Evolutionary conservation across 2,797 vertebrate genomes (phyloP), one percentile per base, ranked within the genome.

Genomic region (Gorsachius magnificus): DNA sequence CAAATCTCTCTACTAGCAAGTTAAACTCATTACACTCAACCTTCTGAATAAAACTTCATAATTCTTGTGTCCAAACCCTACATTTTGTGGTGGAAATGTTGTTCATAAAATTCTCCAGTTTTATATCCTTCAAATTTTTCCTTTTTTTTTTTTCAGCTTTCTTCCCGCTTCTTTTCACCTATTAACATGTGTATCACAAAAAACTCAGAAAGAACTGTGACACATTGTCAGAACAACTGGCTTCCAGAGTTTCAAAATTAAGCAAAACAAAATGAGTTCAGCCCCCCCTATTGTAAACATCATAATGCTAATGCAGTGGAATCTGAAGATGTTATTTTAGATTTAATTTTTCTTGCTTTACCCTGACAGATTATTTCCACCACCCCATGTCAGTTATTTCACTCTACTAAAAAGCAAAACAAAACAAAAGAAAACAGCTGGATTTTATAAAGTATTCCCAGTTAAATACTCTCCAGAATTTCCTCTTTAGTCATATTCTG

Each of bases 341-440:
- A 54, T 83, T 71, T 72, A 53, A 8, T 57, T 94, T 83, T 81
- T 79, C 54, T 79, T 66, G 21, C 35, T 87, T 89, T 87, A 68
- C 26, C 28, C 29, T 83, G 71, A 87, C 17, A 86, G 50, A 70
- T 54, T 91, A 93, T 64, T 74, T 85, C n/a, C 17, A 53, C 26
- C 19, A 68, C 21, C 31, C 1, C 0, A 60, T 46, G 3, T 58
- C 45, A 81, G 8, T 77, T 87, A 61, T 17, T 70, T 70, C 1
- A 3, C 82, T 83, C 35, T 57, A 81, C 21, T 38, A 56, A 8
- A 13, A 89, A 89, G 46, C 11, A 54, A 51, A 41, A 57, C 2
- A 69, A 87, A 48, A 22, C 20, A 46, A 46, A 46, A 21, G 10
- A 58, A 1, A 56, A 48, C 66, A 82, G n/a, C 7, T 91, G 19